Percentiles rank a stretch among this genome's conserved stretches.
phyloP scores from a whole-genome alignment of 2,797 vertebrate species.

The Brachyrhaphis roseni region DNA sequence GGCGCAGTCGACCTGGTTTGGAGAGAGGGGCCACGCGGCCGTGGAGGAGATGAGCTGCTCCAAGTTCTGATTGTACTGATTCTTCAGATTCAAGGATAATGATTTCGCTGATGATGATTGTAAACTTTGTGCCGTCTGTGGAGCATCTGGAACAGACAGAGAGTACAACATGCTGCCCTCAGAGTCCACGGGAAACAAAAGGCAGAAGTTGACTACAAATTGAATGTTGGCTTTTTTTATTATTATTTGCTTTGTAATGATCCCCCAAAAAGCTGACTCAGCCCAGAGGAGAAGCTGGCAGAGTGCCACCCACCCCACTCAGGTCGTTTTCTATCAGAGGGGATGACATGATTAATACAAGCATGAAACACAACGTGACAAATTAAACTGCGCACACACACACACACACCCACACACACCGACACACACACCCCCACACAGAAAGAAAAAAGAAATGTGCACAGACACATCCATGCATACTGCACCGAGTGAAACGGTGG shows the following conservation, averaged over 20 bases:
- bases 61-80: conserved; percentile 80
- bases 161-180: not conserved
- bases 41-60: conserved; percentile 85
- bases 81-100: conserved; percentile 88
- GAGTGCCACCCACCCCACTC: conserved; percentile 28
- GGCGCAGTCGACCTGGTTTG: conserved; percentile 53
- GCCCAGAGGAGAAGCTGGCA: conserved; percentile 7
- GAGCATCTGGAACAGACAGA: conserved; percentile 66
- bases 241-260: conserved; percentile 1
- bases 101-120: conserved; percentile 68
- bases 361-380: conserved; percentile 30
- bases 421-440: no score
- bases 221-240: not conserved
- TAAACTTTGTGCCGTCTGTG: conserved; percentile 71
- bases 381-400: conserved; percentile 7
- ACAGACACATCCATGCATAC: not conserved
- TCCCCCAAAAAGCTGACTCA: conserved; percentile 13
- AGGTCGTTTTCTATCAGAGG: conserved; percentile 26
- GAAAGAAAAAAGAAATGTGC: not conserved
- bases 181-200: not conserved
- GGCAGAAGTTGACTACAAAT: not conserved
- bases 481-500: conserved; percentile 3
- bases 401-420: no score
- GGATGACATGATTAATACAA: conserved; percentile 47
- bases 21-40: conserved; percentile 70